A percentile compares a stretch with the other conserved stretches of the same genome.
Conservation (phyloP, 2,888 invertebrate species). For the Xanthorhoe designata region DNA sequence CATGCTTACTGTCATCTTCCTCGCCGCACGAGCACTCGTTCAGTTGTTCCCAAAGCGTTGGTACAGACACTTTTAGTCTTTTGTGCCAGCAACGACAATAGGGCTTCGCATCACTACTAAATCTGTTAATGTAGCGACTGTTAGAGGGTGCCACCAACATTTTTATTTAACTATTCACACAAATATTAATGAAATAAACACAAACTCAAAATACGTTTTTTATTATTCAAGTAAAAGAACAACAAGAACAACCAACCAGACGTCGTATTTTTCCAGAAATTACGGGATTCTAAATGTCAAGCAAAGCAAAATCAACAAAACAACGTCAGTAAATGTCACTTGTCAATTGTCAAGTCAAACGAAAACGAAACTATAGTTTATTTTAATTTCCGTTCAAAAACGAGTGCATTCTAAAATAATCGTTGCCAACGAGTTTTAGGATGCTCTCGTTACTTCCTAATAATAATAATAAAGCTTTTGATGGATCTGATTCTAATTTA, state of each 20-base stretch:
- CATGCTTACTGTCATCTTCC: constrained; percentile 71
- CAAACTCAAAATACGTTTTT: background rate
- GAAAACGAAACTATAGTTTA: no score
- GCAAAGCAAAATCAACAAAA: background rate
- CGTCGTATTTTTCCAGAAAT: background rate
- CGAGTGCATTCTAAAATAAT: background rate
- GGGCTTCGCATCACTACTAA: constrained; percentile 56
- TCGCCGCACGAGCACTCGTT: constrained; percentile 83
- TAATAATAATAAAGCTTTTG: no score
- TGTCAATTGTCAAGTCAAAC: background rate
- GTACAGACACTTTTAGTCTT: constrained; percentile 47
- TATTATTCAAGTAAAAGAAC: background rate
- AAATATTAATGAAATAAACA: background rate
- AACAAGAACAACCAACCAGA: no score
- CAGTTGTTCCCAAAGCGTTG: constrained; percentile 61
- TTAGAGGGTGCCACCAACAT: constrained; percentile 20
- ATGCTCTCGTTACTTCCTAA: no score
- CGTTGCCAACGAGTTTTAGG: no score
- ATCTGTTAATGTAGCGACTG: background rate
- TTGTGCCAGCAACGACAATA: constrained; percentile 65
- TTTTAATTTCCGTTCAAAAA: background rate
- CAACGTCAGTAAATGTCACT: background rate
- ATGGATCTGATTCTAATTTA: no score
- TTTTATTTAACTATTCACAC: background rate
- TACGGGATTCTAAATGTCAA: background rate